Evolutionary conservation across 2,113 vertebrate species (phyloP), one percentile per base, ranked within the genome.

Genomic region (Nanger granti): DNA sequence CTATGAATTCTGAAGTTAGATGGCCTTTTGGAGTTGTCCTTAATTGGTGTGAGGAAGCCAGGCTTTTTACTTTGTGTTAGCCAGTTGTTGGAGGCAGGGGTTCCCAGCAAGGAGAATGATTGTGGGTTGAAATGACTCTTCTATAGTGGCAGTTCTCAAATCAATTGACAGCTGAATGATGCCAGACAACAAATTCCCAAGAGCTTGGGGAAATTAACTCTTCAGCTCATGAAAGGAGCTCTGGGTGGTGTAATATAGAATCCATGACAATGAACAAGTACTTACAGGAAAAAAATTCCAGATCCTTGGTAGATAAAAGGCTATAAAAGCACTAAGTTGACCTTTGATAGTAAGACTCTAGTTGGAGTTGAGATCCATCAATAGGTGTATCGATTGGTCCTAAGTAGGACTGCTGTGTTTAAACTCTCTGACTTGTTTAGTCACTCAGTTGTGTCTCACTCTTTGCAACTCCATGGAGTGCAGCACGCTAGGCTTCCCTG

Each of bases 391-490:
- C 37, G 66, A n/a, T 73, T 73, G 20, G 69, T 41, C 66, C 29
- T 29, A 90, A 29, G 22, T 73, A 60, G 66, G 69, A 83, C 49
- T 52, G 47, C 62, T 47, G 2, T 79, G 60, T 83, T 91, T 86
- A n/a, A 37, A 87, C 54, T 52, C 41, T 37, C 44, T 88, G 85
- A 41, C n/a, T 94, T 73, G 66, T 73, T 73, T 37, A 73, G 20
- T 73, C n/a, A 24, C 69, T 73, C 20, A 73, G 20, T 24, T 24
- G 9, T 73, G n/a, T 73, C 9, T 0, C 0, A 73, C 69, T 73
- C n/a, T 73, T 73, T 73, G 69, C 0, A 0, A 73, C 69, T 5
- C n/a, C n/a, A 24, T 41, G 69, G 5, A 41, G 9, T 41, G 20
- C n/a, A 73, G 69, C 69, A 73, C 0, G 0, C n/a, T 20, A 73